phyloP scores from a whole-genome alignment of 2,113 vertebrate genomes.

The Hemiscyllium ocellatum region DNA sequence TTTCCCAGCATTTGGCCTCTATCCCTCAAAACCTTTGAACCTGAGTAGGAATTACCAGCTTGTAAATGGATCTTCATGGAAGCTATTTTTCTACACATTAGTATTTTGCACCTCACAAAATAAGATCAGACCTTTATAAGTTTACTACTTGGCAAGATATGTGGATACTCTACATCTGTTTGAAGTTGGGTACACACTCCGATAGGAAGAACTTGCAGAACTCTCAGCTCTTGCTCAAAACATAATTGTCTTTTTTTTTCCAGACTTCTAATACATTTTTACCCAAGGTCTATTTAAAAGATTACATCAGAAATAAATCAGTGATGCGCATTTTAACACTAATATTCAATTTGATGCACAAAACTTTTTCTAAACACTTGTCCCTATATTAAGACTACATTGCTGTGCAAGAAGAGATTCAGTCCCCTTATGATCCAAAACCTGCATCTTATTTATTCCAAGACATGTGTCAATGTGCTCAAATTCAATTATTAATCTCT shows the following conservation, averaged over 20 bases:
- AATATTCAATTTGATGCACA: neutral
- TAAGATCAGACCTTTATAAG: neutral
- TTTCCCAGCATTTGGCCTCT: too few relatives aligned
- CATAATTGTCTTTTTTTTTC: neutral
- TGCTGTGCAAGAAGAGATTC: too few relatives aligned
- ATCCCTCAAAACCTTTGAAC: too few relatives aligned
- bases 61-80: neutral
- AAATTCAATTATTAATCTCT: neutral
- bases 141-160: constrained; percentile 19
- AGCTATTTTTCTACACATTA: neutral
- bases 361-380: neutral
- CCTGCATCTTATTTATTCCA: neutral
- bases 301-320: too few relatives aligned
- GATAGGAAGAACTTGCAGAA: neutral
- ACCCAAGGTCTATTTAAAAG: neutral
- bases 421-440: neutral
- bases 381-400: neutral
- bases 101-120: neutral
- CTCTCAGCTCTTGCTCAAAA: neutral
- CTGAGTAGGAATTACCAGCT: neutral
- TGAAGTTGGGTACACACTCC: neutral
- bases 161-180: constrained; percentile 17
- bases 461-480: neutral
- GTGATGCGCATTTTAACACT: neutral
- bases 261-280: neutral